phyloP scores from a whole-genome alignment of 2,113 vertebrate genomes.

The Nannobrachium achirus region DNA sequence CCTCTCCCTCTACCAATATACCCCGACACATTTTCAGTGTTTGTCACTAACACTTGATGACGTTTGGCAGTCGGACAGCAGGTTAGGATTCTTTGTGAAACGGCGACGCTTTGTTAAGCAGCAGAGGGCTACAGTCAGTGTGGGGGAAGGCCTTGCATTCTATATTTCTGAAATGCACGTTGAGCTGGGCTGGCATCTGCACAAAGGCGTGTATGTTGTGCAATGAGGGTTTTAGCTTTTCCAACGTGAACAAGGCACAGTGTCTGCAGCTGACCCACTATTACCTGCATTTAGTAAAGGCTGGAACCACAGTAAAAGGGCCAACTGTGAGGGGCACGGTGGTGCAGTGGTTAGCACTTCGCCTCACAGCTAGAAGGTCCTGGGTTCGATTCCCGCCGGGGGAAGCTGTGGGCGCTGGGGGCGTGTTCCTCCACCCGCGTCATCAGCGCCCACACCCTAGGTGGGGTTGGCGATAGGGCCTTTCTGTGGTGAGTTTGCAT shows the following conservation, averaged over 20 bases:
- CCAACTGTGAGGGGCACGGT: too few relatives aligned
- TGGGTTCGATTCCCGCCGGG: too few relatives aligned
- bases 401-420: too few relatives aligned
- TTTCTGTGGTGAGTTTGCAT: too few relatives aligned
- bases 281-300: slow-evolving; percentile 29
- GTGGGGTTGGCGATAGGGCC: too few relatives aligned
- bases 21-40: slow-evolving; percentile 19
- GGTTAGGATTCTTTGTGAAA: slow-evolving; percentile 21
- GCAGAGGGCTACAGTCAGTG: slow-evolving; percentile 24
- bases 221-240: slow-evolving; percentile 31
- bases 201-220: slow-evolving; percentile 30
- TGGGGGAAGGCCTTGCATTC: slow-evolving; percentile 7
- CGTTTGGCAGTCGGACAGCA: slow-evolving; percentile 5
- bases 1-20: background rate
- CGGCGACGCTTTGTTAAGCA: slow-evolving; percentile 44
- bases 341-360: too few relatives aligned
- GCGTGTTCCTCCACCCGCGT: too few relatives aligned
- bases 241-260: slow-evolving; percentile 22
- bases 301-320: slow-evolving; percentile 9
- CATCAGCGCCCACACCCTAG: too few relatives aligned
- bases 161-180: slow-evolving; percentile 11
- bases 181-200: slow-evolving; percentile 52
- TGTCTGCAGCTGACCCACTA: slow-evolving; percentile 20
- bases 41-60: slow-evolving; percentile 16
- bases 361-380: too few relatives aligned